A percentile compares a stretch with the other conserved stretches of the same genome.
Evolutionary conservation across 2,797 vertebrate species (phyloP).

Genomic region (Eutrigla gurnardus): DNA sequence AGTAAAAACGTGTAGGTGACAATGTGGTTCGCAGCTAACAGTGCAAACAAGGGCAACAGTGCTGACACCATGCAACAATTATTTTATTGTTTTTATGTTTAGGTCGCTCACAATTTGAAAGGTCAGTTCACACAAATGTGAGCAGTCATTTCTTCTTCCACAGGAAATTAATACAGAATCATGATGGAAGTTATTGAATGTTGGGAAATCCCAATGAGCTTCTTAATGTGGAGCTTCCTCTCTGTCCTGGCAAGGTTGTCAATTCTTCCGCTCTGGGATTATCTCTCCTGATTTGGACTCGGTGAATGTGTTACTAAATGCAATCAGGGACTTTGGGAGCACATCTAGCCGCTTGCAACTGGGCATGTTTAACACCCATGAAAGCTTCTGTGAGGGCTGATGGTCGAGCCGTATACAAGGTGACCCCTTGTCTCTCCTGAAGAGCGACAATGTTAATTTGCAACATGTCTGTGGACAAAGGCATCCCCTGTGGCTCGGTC

Average conservation of each 20-base stretch:
- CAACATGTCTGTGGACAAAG: slow-evolving; percentile 60
- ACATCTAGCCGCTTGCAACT: slow-evolving; percentile 65
- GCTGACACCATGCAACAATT: too few relatives aligned
- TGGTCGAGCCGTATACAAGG: slow-evolving; percentile 57
- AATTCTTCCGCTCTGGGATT: slow-evolving; percentile 44
- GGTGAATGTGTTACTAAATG: slow-evolving; percentile 65
- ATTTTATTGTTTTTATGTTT: too few relatives aligned
- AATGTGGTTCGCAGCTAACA: too few relatives aligned
- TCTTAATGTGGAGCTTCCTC: slow-evolving; percentile 10
- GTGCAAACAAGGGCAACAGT: too few relatives aligned
- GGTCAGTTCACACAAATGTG: background rate
- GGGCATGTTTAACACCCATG: slow-evolving; percentile 60
- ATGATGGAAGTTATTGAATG: slow-evolving; percentile 14
- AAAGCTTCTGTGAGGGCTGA: slow-evolving; percentile 53
- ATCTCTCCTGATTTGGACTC: slow-evolving; percentile 41
- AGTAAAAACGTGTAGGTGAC: background rate
- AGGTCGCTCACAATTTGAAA: background rate
- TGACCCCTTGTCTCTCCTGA: slow-evolving; percentile 67
- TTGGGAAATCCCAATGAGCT: background rate
- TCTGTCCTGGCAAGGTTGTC: slow-evolving; percentile 40
- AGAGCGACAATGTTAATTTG: slow-evolving; percentile 69
- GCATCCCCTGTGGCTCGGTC: slow-evolving; percentile 34
- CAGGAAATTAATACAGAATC: slow-evolving; percentile 5
- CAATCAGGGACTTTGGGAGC: slow-evolving; percentile 71
- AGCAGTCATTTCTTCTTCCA: background rate